These are phyloP conservation scores for Aphidius gifuensis DNA, from an alignment of 1,140 invertebrate genomes.

Conservation along the genomic window DNA sequence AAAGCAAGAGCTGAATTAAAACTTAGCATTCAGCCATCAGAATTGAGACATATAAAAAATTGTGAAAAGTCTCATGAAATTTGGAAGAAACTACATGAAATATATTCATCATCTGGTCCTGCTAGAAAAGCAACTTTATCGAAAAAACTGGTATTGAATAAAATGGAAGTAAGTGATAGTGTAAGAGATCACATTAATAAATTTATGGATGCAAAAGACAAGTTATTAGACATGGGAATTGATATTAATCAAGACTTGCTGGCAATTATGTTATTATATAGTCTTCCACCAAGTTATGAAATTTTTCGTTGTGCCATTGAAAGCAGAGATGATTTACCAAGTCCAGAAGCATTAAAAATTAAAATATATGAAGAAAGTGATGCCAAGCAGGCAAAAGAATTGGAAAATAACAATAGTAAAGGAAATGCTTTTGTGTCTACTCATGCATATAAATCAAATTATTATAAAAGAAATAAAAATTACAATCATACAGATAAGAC, in stretches of 20 bases:
- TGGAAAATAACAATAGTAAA: neutral
- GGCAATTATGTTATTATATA: constrained; percentile 9
- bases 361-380: constrained; percentile 15
- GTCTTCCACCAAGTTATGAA: constrained; percentile 2
- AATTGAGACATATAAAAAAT: too few relatives aligned
- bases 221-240: constrained; percentile 11
- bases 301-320: constrained; percentile 12
- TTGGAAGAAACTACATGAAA: neutral
- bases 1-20: too few relatives aligned
- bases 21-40: too few relatives aligned
- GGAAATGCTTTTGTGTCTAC: too few relatives aligned
- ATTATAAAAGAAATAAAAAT: too few relatives aligned
- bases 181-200: constrained; percentile 29
- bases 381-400: neutral
- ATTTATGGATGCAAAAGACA: constrained; percentile 32
- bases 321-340: constrained; percentile 5
- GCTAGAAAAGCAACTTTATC: constrained; percentile 13
- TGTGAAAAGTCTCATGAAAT: too few relatives aligned
- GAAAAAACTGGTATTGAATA: constrained; percentile 24
- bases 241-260: neutral
- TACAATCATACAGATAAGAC: too few relatives aligned
- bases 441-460: too few relatives aligned
- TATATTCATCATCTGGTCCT: neutral
- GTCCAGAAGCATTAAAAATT: constrained; percentile 4
- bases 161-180: constrained; percentile 28